Evolutionary conservation across 1,140 invertebrate genomes (phyloP).

Genomic region (Gerris buenoi): DNA sequence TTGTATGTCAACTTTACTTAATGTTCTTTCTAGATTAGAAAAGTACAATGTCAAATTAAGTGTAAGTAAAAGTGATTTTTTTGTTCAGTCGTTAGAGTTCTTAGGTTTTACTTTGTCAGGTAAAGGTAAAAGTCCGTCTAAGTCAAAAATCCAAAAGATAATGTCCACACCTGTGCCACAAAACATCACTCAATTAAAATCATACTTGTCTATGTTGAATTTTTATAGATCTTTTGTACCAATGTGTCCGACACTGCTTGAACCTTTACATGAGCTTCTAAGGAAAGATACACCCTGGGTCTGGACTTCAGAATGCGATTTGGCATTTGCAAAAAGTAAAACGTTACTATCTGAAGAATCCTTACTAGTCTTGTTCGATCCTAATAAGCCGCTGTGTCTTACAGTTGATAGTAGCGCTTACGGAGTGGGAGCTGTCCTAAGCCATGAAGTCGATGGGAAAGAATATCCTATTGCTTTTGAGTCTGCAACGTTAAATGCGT

Average conservation of each 20-base stretch:
- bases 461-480: constrained; percentile 28
- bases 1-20: neutral
- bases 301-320: constrained; percentile 12
- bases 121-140: neutral
- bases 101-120: neutral
- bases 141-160: constrained; percentile 7
- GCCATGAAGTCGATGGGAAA: constrained; percentile 24
- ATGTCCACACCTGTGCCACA: constrained; percentile 5
- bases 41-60: neutral
- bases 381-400: constrained; percentile 16
- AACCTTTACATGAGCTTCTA: constrained; percentile 12
- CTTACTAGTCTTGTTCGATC: constrained; percentile 18
- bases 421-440: constrained; percentile 30
- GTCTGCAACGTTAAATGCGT: constrained; percentile 26
- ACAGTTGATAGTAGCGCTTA: constrained; percentile 20
- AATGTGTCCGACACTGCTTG: constrained; percentile 7
- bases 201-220: constrained; percentile 5
- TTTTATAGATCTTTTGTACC: constrained; percentile 12
- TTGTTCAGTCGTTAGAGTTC: neutral
- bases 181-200: constrained; percentile 3
- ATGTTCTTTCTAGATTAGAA: neutral
- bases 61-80: neutral
- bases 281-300: constrained; percentile 2
- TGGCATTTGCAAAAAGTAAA: constrained; percentile 17
- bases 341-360: constrained; percentile 6